These are phyloP conservation scores for Bungarus multicinctus DNA, from an alignment of 2,113 vertebrate species.

Conservation along the genomic window DNA sequence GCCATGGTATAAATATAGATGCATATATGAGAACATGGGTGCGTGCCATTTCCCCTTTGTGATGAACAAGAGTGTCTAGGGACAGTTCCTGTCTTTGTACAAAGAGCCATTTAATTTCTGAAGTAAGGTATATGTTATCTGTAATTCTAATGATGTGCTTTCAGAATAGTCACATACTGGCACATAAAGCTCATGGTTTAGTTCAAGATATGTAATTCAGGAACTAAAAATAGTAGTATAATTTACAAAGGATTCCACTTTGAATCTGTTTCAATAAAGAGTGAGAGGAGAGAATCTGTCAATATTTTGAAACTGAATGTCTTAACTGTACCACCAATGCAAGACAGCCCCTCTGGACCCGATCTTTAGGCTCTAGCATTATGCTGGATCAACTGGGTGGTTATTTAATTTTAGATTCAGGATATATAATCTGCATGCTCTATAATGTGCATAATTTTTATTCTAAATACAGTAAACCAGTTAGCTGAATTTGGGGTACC, in stretches of 20 bases:
- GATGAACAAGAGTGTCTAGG: background rate
- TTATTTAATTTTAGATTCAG: background rate
- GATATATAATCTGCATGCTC: background rate
- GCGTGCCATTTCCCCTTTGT: background rate
- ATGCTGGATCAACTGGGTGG: background rate
- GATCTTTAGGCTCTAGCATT: background rate
- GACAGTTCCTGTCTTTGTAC: background rate
- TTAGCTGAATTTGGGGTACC: background rate
- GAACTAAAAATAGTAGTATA: conserved; percentile 64
- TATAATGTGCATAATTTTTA: background rate
- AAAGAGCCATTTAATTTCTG: conserved; percentile 55
- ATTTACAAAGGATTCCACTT: conserved; percentile 67
- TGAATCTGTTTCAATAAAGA: conserved; percentile 44
- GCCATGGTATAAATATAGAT: conserved; percentile 16
- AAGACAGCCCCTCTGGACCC: background rate
- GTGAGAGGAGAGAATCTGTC: too few species aligned
- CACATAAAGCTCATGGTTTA: conserved; percentile 59
- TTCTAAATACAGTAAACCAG: background rate
- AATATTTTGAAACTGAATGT: background rate
- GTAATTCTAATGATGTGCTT: conserved; percentile 63
- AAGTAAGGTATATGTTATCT: conserved; percentile 54
- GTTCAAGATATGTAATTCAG: conserved; percentile 58
- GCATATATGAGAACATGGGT: background rate
- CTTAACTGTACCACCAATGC: background rate
- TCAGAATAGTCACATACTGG: conserved; percentile 47